Base-by-base conservation (phyloP, 92 coral and sea anemone genomes). In the Blastomussa wellsi region DNA sequence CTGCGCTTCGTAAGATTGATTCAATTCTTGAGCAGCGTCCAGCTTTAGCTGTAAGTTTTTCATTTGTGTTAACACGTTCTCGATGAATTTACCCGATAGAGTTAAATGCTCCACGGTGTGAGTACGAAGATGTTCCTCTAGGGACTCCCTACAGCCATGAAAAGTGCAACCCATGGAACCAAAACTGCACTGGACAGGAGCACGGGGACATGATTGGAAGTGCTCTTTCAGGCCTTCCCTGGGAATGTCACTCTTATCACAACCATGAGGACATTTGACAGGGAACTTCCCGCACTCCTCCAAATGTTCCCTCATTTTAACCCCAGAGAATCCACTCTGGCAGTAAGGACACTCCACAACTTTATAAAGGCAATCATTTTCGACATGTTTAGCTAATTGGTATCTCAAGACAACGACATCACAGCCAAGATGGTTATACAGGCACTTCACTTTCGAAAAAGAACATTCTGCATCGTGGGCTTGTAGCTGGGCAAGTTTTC, bases 301-400 rank as follows among this genome's bases (percentile, higher is more conserved):
- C 66, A 87, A 79, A 88, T 94, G 97, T n/a, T 89, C 90, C 37
- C 81, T 67, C 76, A 94, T 55, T 36, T 69, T 70, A 41, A 78
- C 88, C 37, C 91, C 90, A n/a, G 94, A 79, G 15, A 76, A 78
- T 9, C 79, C 88, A 37, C 32, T 47, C 29, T 52, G 67, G 78
- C 98, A 96, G 72, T 92, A 94, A 67, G 82, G 82, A 36, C 98
- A 96, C 24, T 87, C 67, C 0, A 83, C 79, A 28, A 48, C 79
- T 76, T 90, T 92, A 81, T 87, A 96, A 15, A 51, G 55, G 64
- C 98, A 96, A 2, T 89, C 96, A 35, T 92, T 92, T 36, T 92
- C 89, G 29, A 94, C 44, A 28, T 96, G 98, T 64, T 91, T 90
- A 17, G 94, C 93, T 55, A 96, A 70, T 67, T 79, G 93, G 77